Evolutionary conservation across 2,888 invertebrate species (phyloP).

Genomic region (Tiliacea aurago): DNA sequence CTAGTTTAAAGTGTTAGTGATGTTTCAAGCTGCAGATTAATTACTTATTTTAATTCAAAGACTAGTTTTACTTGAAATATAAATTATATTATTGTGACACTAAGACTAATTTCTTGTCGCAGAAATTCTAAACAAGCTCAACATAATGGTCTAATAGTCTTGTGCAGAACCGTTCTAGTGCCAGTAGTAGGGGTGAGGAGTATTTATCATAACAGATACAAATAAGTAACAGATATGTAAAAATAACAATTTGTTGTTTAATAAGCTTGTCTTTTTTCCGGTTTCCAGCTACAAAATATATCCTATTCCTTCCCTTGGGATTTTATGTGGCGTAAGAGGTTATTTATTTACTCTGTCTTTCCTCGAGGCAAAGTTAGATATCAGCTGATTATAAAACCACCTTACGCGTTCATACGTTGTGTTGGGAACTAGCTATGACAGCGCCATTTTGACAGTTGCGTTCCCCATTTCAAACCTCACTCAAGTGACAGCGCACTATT

Average conservation of each 20-base stretch:
- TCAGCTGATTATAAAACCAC: neutral
- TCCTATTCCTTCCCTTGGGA: slow-evolving; percentile 7
- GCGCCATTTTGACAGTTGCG: no score
- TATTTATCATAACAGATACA: no score
- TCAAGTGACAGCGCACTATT: neutral
- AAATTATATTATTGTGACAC: slow-evolving; percentile 6
- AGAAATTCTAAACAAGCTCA: neutral
- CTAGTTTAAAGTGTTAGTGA: slow-evolving; percentile 21
- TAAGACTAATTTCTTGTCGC: neutral
- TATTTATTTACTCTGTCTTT: slow-evolving; percentile 32
- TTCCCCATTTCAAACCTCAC: neutral
- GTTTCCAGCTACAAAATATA: slow-evolving; percentile 33
- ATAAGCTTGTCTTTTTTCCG: slow-evolving; percentile 36
- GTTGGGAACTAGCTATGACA: no score
- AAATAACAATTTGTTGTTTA: no score
- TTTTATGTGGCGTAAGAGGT: slow-evolving; percentile 39
- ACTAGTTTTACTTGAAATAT: neutral
- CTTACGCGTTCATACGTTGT: no score
- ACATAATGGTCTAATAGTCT: neutral
- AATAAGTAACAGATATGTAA: no score
- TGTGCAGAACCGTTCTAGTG: no score
- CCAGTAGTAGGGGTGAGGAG: no score
- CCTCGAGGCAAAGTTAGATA: neutral
- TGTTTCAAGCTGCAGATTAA: neutral
- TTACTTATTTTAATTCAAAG: slow-evolving; percentile 1